Percentiles rank a stretch among this genome's conserved stretches.
phyloP scores from a whole-genome alignment of 2,888 invertebrate species.

The Ochropacha duplaris region DNA sequence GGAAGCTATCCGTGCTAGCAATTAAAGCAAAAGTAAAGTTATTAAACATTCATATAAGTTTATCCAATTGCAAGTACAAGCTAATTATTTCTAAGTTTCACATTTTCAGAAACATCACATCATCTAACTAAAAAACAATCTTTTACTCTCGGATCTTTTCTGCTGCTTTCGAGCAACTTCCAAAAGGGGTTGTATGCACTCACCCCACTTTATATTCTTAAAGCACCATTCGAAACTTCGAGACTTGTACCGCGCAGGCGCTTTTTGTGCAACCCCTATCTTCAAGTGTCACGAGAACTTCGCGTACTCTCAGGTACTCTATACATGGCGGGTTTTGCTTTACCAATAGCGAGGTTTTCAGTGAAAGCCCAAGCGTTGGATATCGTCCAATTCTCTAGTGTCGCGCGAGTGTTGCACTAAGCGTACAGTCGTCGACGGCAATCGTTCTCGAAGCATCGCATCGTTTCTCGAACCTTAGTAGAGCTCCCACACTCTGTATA shows the following conservation, averaged over 20 bases:
- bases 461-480: conserved; percentile 35
- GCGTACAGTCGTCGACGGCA: conserved; percentile 23
- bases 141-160: too few species aligned
- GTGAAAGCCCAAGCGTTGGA: background rate
- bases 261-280: conserved; percentile 5
- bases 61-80: too few species aligned
- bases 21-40: too few species aligned
- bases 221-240: conserved; percentile 26
- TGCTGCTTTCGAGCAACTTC: background rate
- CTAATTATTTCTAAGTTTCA: too few species aligned
- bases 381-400: conserved; percentile 11
- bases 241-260: conserved; percentile 27
- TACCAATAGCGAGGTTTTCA: background rate
- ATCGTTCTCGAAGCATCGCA: conserved; percentile 59
- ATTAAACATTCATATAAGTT: too few species aligned
- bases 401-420: conserved; percentile 10
- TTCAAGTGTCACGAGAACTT: conserved; percentile 7
- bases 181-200: background rate
- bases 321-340: conserved; percentile 21
- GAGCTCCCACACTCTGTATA: conserved; percentile 49
- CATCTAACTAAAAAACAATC: background rate
- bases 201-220: background rate
- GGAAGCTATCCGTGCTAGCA: too few species aligned
- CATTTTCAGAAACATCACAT: background rate
- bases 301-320: conserved; percentile 4